Percentiles rank a stretch among this genome's conserved stretches.
Evolutionary conservation across 2,113 vertebrate species (phyloP).

Genomic region (Rutilus rutilus): DNA sequence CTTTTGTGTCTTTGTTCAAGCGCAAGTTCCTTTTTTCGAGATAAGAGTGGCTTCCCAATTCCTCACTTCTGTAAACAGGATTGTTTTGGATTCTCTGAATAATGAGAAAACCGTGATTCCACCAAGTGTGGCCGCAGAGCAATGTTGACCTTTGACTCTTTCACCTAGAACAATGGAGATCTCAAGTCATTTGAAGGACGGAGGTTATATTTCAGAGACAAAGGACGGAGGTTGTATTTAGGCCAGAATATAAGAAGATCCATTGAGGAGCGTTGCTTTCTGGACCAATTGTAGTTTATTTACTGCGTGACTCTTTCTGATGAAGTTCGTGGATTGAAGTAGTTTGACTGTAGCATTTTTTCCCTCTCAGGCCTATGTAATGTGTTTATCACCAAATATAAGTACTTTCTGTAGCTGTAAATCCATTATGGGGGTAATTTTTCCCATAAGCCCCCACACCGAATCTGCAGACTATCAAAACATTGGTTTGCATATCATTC

Average conservation of each 20-base stretch:
- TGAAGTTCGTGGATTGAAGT: not conserved
- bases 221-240: not conserved
- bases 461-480: not conserved
- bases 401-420: not conserved
- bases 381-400: constrained; percentile 2
- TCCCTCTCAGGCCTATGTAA: not conserved
- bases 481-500: not conserved
- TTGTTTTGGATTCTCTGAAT: not conserved
- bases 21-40: not conserved
- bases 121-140: not conserved
- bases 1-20: not conserved
- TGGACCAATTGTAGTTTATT: not conserved
- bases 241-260: not conserved
- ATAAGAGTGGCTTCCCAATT: not conserved
- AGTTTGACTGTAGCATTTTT: not conserved
- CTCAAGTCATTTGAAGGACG: not conserved
- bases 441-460: not conserved
- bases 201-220: not conserved
- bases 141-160: not conserved
- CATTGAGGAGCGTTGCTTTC: not conserved
- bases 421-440: not conserved
- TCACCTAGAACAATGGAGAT: not conserved
- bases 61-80: constrained; percentile 35
- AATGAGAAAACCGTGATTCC: not conserved
- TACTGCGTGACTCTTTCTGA: not conserved